Evolutionary conservation across 2,797 vertebrate species (phyloP), one percentile per base, ranked within the genome.

Genomic region (Astyanax mexicanus): DNA sequence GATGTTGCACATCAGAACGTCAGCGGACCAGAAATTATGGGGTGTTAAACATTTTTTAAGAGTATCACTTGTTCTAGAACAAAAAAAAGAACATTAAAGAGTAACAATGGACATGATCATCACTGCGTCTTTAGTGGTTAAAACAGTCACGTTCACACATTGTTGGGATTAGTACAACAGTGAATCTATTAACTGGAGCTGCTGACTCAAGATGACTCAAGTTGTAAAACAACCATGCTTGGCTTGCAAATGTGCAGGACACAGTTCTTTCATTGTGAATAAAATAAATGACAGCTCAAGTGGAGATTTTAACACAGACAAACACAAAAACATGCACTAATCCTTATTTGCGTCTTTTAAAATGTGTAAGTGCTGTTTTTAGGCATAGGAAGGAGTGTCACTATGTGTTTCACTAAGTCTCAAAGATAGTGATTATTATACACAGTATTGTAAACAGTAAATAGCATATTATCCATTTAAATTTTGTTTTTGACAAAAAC

Each of bases 161-260:
- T 5, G 11, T 44, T 11, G 44, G 61, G 17, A 45, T 38, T 40
- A 29, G 23, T 45, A 42, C 37, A 12, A 64, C 19, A 17, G 60
- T 12, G 21, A 12, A 29, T 23, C 27, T 47, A 45, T 29, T 66
- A 44, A 45, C 23, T 25, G 5, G 10, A 25, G 42, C 61, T 44
- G 2, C 15, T 66, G 62, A 66, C 40, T 66, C 42, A 45, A 32
- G 62, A 25, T 45, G 40, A 66, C 32, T 60, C 29, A 19, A 37
- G 57, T 19, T 37, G 57, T 60, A 29, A 29, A 27, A 9, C 15
- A 42, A 42, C 10, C 13, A 21, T 12, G 5, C 21, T 23, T 64
- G 37, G n/a, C 13, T n/a, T 23, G 38, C 37, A 40, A 0, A 38
- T 10, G 11, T 12, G 37, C 35, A 42, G 23, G 12, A 17, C 13